Evolutionary conservation across 2,113 vertebrate species (phyloP), one percentile per base, ranked within the genome.

Genomic region (Casuarius casuarius): DNA sequence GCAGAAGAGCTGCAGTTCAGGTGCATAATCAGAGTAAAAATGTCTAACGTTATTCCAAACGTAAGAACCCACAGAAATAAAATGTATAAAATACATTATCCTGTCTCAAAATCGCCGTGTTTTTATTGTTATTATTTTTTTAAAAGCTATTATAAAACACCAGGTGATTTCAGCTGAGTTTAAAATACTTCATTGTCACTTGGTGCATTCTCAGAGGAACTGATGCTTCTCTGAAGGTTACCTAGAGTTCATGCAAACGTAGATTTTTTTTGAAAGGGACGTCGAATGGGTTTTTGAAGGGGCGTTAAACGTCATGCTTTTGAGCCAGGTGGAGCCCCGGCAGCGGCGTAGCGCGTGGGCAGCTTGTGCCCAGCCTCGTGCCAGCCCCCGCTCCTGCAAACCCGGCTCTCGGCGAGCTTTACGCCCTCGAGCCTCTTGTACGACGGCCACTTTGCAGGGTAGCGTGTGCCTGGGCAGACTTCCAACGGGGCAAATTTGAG

Each of bases 281-380:
- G 12, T 5, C 11, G 18, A 21, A 22, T 11, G 11, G 35, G 13
- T 84, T 87, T 84, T 51, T 58, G 49, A 73, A 56, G 23, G 31
- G 59, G 14, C 19, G 3, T 52, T 4, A 19, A 31, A 19, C n/a
- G 38, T 11, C 0, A 3, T 61, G n/a, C 29, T 2, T 3, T 0
- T 5, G 28, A 33, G 33, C 35, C 0, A 5, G 44, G 44, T 61
- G 29, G 17, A 22, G 12, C 5, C 28, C 26, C 54, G 26, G 52
- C 38, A 38, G 38, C 38, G 38, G 38, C 38, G 7, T 38, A 38
- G 38, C 38, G 8, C 38, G 38, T 38, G 38, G 38, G 52, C 26
- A 54, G 12, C 52, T 54, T 23, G 26, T 28, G n/a, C n/a, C n/a
- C n/a, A n/a, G n/a, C n/a, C n/a, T n/a, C n/a, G n/a, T n/a, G n/a